phyloP scores from a whole-genome alignment of 2,113 vertebrate species.

The Thunnus thynnus region DNA sequence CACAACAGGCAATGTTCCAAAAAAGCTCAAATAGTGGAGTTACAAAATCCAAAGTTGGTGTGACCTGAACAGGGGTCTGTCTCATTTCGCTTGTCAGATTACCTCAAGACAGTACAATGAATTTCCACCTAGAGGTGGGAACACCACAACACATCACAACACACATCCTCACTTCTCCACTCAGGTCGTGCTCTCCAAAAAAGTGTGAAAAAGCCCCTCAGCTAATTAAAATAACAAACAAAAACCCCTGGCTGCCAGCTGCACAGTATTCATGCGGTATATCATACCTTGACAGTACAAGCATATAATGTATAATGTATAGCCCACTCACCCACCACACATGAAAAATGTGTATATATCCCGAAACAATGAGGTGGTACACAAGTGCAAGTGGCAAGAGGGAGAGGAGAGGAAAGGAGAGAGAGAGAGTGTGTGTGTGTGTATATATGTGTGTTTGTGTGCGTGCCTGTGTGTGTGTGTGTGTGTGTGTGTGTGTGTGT shows the following conservation, averaged over 20 bases:
- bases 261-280: conserved; percentile 70
- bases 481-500: too few species aligned
- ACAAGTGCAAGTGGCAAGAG: conserved; percentile 73
- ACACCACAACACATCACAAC: conserved; percentile 19
- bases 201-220: conserved; percentile 37
- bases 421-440: too few species aligned
- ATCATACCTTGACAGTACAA: conserved; percentile 72
- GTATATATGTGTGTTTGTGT: too few species aligned
- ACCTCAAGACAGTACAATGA: conserved; percentile 23
- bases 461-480: too few species aligned
- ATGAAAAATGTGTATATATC: conserved; percentile 85
- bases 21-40: conserved; percentile 6
- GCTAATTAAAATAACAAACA: conserved; percentile 79
- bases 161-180: conserved; percentile 45
- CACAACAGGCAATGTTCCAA: conserved; percentile 15
- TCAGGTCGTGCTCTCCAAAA: conserved; percentile 62
- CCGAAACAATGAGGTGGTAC: conserved; percentile 82
- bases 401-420: conserved; percentile 34
- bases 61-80: conserved; percentile 27
- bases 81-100: conserved; percentile 61
- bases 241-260: conserved; percentile 47
- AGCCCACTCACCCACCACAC: conserved; percentile 70
- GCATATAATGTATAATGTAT: conserved; percentile 86
- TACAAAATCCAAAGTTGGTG: conserved; percentile 32
- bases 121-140: conserved; percentile 47